Percentiles rank a stretch among this genome's conserved stretches.
Evolutionary conservation across 1,140 invertebrate species (phyloP).

Genomic region (Heterodera carotae): DNA sequence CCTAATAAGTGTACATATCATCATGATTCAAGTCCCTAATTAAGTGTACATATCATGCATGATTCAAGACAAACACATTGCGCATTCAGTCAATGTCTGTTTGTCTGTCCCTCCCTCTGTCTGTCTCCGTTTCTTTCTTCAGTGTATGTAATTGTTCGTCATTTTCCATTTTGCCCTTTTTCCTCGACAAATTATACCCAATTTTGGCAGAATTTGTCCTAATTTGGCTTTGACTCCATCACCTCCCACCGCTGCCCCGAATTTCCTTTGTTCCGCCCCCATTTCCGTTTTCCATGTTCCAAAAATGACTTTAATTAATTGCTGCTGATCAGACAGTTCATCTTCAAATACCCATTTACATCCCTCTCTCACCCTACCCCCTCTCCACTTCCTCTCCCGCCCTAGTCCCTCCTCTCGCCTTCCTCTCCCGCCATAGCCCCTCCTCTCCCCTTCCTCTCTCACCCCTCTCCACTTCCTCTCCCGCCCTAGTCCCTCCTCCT

Average conservation of each 20-base stretch:
- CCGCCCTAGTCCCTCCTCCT: not conserved
- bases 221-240: conserved; percentile 8
- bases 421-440: no score
- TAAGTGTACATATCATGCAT: no score
- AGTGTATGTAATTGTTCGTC: not conserved
- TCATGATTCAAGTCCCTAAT: no score
- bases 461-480: not conserved
- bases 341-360: not conserved
- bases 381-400: not conserved
- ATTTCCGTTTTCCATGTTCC: not conserved
- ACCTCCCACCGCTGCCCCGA: not conserved
- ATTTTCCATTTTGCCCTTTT: not conserved
- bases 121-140: no score
- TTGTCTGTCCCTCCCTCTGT: no score
- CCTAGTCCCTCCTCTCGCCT: not conserved
- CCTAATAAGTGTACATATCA: no score
- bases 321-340: not conserved
- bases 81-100: no score
- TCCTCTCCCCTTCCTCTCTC: no score
- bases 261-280: not conserved
- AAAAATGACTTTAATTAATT: not conserved
- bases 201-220: not conserved
- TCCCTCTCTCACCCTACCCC: not conserved
- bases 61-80: no score
- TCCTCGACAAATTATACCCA: not conserved